Percentiles rank a stretch among this genome's conserved stretches.
phyloP scores from a whole-genome alignment of 2,888 invertebrate genomes.

The Tipula lateralis region DNA sequence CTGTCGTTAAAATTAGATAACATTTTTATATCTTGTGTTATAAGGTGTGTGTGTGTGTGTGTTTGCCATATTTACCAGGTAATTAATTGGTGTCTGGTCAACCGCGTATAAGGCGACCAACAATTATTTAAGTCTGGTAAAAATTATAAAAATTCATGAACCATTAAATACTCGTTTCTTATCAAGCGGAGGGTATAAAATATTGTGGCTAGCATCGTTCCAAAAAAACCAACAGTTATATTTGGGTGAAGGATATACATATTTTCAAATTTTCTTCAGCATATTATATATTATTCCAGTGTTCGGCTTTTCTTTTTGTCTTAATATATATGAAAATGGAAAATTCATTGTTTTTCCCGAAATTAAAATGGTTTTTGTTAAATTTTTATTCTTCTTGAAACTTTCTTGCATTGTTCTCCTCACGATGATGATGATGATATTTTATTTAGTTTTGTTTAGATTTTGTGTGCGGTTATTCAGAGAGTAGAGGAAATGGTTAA shows the following conservation, averaged over 20 bases:
- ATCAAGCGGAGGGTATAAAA: background rate
- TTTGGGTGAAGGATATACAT: background rate
- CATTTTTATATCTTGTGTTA: background rate
- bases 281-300: no score
- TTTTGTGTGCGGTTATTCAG: background rate
- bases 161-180: background rate
- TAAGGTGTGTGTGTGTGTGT: background rate
- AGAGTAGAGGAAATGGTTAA: background rate
- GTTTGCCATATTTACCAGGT: background rate
- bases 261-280: background rate
- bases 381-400: background rate
- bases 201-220: background rate
- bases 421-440: background rate
- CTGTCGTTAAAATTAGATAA: constrained; percentile 19
- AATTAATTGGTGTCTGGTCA: background rate
- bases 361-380: background rate
- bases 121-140: background rate
- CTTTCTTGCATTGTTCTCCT: background rate
- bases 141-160: background rate
- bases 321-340: background rate
- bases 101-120: background rate
- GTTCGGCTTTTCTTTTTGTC: background rate
- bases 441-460: background rate
- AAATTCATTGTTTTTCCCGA: background rate
- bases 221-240: background rate